Evolutionary conservation across 2,113 vertebrate genomes (phyloP).

Genomic region (Rattus rattus): DNA sequence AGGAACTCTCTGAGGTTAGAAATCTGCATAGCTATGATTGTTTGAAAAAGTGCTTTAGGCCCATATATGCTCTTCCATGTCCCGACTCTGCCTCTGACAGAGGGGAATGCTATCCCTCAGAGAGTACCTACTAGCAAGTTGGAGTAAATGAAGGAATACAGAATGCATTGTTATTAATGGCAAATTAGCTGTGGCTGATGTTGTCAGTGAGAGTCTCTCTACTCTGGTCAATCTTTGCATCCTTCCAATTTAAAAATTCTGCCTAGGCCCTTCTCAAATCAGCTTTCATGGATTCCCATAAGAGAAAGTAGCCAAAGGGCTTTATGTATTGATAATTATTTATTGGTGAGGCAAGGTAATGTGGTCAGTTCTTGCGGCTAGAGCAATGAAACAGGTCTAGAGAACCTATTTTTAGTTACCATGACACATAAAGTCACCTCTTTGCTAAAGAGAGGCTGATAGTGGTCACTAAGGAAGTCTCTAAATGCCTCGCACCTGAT

Average conservation of each 20-base stretch:
- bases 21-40: neutral
- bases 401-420: constrained; percentile 64
- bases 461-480: constrained; percentile 21
- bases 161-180: constrained; percentile 57
- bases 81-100: neutral
- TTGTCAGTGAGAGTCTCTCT: neutral
- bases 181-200: constrained; percentile 14
- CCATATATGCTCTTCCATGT: neutral
- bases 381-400: constrained; percentile 55
- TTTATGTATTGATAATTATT: constrained; percentile 65
- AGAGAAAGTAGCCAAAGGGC: constrained; percentile 58
- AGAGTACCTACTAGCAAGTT: constrained; percentile 53
- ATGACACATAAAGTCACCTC: constrained; percentile 53
- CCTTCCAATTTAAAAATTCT: constrained; percentile 39
- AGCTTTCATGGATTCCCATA: neutral
- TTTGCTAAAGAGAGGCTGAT: neutral
- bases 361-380: constrained; percentile 61
- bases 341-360: constrained; percentile 36
- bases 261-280: neutral
- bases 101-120: neutral
- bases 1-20: neutral
- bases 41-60: neutral
- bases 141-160: constrained; percentile 37
- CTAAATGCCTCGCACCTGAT: constrained; percentile 48
- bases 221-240: neutral